These are phyloP conservation scores for Catocala nupta DNA, from an alignment of 2,888 invertebrate genomes.

Conservation along the genomic window DNA sequence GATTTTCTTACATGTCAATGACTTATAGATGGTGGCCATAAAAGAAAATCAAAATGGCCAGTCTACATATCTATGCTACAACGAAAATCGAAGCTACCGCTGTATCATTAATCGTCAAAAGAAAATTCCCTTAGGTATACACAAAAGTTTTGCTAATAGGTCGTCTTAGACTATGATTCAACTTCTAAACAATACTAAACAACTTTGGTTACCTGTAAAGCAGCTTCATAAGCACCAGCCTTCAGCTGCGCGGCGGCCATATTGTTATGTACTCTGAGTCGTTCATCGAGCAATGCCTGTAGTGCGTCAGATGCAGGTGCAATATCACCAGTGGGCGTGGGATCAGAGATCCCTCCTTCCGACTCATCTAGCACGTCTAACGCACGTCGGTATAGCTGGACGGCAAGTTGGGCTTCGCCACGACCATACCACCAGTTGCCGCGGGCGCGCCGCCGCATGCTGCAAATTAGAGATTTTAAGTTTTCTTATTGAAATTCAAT, in stretches of 20 bases:
- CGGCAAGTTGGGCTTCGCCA: slow-evolving; percentile 92
- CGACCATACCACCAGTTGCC: slow-evolving; percentile 97
- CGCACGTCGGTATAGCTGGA: slow-evolving; percentile 95
- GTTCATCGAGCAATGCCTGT: slow-evolving; percentile 90
- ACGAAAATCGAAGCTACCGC: too few relatives aligned
- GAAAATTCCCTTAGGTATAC: too few relatives aligned
- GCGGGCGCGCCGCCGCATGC: slow-evolving; percentile 89
- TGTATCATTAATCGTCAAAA: too few relatives aligned
- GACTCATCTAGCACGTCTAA: slow-evolving; percentile 93
- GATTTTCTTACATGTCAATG: too few relatives aligned
- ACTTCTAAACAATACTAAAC: too few relatives aligned
- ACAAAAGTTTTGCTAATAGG: too few relatives aligned
- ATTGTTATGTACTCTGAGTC: slow-evolving; percentile 95
- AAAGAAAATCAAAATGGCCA: too few relatives aligned
- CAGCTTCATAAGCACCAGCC: slow-evolving; percentile 94
- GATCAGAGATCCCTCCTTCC: slow-evolving; percentile 88
- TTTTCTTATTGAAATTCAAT: too few relatives aligned
- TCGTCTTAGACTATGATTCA: too few relatives aligned
- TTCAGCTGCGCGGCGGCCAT: slow-evolving; percentile 97
- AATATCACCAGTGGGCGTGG: slow-evolving; percentile 82
- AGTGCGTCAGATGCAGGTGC: slow-evolving; percentile 66
- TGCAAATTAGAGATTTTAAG: slow-evolving; percentile 35
- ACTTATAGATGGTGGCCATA: too few relatives aligned
- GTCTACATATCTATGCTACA: too few relatives aligned
- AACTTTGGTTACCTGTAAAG: slow-evolving; percentile 87